These are phyloP conservation scores for Rhinogobius similis DNA, from an alignment of 2,113 vertebrate genomes.

Conservation along the genomic window DNA sequence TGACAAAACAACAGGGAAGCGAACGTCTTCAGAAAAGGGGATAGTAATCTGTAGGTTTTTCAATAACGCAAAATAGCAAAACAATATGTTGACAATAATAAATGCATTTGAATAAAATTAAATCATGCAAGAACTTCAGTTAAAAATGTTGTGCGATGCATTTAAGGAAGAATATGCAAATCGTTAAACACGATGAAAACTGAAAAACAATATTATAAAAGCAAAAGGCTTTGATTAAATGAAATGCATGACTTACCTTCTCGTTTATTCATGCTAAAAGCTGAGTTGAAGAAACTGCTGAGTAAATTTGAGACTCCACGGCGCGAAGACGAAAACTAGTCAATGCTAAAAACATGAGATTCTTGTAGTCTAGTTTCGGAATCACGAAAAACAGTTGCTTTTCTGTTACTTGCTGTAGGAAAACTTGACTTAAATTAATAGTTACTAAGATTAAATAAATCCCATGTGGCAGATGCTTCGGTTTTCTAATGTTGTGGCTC, in stretches of 20 bases:
- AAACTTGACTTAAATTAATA: neutral
- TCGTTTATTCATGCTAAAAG: constrained; percentile 67
- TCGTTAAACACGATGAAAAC: neutral
- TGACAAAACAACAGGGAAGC: constrained; percentile 26
- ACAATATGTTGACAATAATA: too few relatives aligned
- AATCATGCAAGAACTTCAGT: neutral
- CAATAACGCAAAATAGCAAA: neutral
- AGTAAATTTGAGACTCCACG: neutral
- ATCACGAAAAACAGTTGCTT: neutral
- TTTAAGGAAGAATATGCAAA: neutral
- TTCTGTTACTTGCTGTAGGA: neutral
- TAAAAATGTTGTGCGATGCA: neutral
- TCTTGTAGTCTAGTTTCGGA: neutral
- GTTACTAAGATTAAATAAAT: neutral
- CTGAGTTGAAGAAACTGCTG: neutral
- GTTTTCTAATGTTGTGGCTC: neutral
- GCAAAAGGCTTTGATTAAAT: neutral
- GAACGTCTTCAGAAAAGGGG: neutral
- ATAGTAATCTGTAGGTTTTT: neutral
- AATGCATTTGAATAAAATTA: neutral
- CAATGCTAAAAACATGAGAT: neutral
- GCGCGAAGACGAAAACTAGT: neutral
- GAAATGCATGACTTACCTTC: constrained; percentile 57
- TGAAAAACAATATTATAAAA: neutral
- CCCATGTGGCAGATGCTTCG: neutral